Conservation (phyloP, 2,888 invertebrate species). For the Acanthopleura granulata region DNA sequence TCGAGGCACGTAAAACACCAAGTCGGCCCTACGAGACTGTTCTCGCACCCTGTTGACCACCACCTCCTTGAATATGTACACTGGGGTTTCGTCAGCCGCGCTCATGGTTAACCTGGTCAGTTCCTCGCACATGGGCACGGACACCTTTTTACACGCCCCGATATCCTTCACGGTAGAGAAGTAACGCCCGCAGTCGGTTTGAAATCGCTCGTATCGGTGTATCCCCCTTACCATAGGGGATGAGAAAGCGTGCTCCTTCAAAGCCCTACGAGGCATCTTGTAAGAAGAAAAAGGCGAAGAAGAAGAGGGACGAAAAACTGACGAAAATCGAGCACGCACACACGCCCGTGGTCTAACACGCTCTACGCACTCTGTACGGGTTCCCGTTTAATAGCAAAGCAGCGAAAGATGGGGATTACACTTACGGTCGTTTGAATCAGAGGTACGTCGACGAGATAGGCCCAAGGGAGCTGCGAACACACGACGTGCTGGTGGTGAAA, state of each 20-base stretch:
- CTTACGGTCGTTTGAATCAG: no score
- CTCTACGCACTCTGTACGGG: slow-evolving; percentile 2
- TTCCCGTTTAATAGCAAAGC: no score
- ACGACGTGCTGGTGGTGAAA: background rate
- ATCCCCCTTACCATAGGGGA: background rate
- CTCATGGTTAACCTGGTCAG: background rate
- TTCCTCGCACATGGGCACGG: background rate
- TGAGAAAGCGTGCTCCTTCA: background rate
- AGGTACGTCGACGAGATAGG: no score
- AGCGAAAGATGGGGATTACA: no score
- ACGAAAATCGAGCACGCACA: background rate
- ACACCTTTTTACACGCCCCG: background rate
- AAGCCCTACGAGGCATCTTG: background rate
- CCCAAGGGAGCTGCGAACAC: no score
- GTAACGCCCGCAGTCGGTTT: background rate
- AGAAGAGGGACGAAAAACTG: no score
- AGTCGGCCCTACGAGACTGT: slow-evolving; percentile 1
- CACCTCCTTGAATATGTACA: background rate
- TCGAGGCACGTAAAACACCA: background rate
- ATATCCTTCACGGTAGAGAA: background rate
- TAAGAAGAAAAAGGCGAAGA: background rate
- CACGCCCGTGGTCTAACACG: background rate
- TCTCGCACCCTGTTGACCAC: background rate
- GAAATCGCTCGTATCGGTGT: background rate
- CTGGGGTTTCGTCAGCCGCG: background rate